Evolutionary conservation across 2,113 vertebrate genomes (phyloP), one percentile per base, ranked within the genome.

Genomic region (Corydoras sp.): DNA sequence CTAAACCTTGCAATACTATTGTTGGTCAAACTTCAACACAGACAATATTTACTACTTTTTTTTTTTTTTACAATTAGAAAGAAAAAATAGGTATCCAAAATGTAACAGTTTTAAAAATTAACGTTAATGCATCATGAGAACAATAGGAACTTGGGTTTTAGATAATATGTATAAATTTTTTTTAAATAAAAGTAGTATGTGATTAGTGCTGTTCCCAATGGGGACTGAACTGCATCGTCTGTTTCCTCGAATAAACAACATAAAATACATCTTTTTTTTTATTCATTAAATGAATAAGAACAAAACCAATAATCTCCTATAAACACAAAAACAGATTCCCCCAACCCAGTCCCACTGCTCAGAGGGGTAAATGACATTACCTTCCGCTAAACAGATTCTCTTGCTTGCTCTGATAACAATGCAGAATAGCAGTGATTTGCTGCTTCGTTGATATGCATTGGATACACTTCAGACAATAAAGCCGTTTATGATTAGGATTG

Each of bases 401-500:
- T 15, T 51, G 68, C 63, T 72, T 66, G 32, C 69, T 72, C 31
- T 32, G 48, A 74, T 12, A 66, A 75, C 54, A 31, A 75, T 72
- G 73, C 54, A 75, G 67, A 71, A 35, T 54, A 50, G 58, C 2
- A 59, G 76, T 80, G 63, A 69, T 70, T 58, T 75, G 61, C 56
- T 12, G 70, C 72, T 72, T 80, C 65, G 72, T 72, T 14, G 48
- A 66, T 80, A 77, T 79, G 71, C 73, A 73, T 74, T 71, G 65
- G 70, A 56, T 77, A 81, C 80, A 81, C 77, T 80, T 75, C 65
- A 79, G 71, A 81, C 71, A 78, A 78, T 54, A 72, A 67, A 71
- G 71, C 65, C 6, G 51, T 74, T 81, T 80, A 74, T 83, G 84
- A 83, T 84, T 80, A 79, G 83, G 85, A 87, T 89, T 83, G 77